These are phyloP conservation scores for Connochaetes taurinus DNA, from an alignment of 2,113 vertebrate genomes.

Conservation along the genomic window DNA sequence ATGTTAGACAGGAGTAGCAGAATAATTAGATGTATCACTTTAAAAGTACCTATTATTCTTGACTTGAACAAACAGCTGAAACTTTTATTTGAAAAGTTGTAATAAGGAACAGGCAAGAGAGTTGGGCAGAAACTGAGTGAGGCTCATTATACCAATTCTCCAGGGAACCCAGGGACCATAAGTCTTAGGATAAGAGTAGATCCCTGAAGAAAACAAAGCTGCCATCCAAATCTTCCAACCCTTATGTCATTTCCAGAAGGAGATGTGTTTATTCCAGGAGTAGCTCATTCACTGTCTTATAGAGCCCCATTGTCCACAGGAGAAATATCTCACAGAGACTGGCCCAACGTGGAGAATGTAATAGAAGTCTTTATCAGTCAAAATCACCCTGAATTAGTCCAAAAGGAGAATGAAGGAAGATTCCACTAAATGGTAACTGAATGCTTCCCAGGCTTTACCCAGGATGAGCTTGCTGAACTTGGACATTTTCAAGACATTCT, in stretches of 20 bases:
- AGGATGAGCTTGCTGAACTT: not conserved
- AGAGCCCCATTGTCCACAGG: not conserved
- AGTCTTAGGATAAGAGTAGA: constrained; percentile 32
- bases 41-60: constrained; percentile 3
- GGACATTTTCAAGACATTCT: not conserved
- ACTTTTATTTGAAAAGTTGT: constrained; percentile 39
- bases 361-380: not conserved
- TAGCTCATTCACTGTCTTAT: not conserved
- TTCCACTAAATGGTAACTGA: not conserved
- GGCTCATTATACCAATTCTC: constrained; percentile 38
- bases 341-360: not conserved
- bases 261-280: not conserved
- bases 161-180: not conserved
- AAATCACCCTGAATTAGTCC: not conserved
- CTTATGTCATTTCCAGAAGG: not conserved
- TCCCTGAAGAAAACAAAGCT: constrained; percentile 52
- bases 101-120: constrained; percentile 32
- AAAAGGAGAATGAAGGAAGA: not conserved
- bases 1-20: not conserved
- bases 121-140: constrained; percentile 10
- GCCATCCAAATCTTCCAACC: not conserved
- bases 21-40: not conserved
- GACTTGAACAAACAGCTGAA: constrained; percentile 42
- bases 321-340: not conserved
- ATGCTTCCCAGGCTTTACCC: not conserved